These are phyloP conservation scores for Takifugu ocellatus DNA, from an alignment of 2,797 vertebrate species.

Conservation along the genomic window DNA sequence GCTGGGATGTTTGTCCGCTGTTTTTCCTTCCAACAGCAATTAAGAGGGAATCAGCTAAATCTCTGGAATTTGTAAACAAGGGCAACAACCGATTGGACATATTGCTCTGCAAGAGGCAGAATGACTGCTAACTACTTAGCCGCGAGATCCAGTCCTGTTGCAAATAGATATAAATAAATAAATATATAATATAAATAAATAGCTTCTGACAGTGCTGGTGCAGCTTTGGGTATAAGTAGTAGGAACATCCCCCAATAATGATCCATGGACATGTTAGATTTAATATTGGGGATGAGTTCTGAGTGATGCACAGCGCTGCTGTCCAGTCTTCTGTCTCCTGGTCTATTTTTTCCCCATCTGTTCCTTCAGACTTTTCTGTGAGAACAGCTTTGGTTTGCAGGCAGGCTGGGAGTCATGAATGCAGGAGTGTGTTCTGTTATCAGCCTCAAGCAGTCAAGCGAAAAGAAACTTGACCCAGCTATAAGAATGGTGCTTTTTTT, in stretches of 20 bases:
- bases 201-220: too few relatives aligned
- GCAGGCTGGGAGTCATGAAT: slow-evolving; percentile 47
- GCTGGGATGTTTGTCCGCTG: slow-evolving; percentile 18
- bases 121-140: too few relatives aligned
- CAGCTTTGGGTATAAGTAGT: too few relatives aligned
- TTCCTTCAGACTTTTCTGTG: slow-evolving; percentile 35
- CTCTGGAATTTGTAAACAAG: slow-evolving; percentile 7
- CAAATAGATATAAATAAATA: too few relatives aligned
- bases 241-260: too few relatives aligned
- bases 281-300: too few relatives aligned
- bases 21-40: slow-evolving; percentile 16
- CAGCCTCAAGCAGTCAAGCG: slow-evolving; percentile 52
- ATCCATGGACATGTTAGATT: too few relatives aligned
- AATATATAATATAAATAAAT: too few relatives aligned
- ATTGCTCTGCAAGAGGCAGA: neutral
- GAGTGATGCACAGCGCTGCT: too few relatives aligned
- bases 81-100: neutral
- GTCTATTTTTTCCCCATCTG: slow-evolving; percentile 28
- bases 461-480: slow-evolving; percentile 57
- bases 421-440: slow-evolving; percentile 48
- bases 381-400: slow-evolving; percentile 53
- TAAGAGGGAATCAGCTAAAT: slow-evolving; percentile 1
- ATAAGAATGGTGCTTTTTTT: slow-evolving; percentile 24
- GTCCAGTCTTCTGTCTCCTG: neutral
- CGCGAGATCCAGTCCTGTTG: too few relatives aligned